A percentile compares a stretch with the other conserved stretches of the same genome.
Conservation (phyloP, 2,888 invertebrate species). For the Zhuqinia jingwanae region DNA sequence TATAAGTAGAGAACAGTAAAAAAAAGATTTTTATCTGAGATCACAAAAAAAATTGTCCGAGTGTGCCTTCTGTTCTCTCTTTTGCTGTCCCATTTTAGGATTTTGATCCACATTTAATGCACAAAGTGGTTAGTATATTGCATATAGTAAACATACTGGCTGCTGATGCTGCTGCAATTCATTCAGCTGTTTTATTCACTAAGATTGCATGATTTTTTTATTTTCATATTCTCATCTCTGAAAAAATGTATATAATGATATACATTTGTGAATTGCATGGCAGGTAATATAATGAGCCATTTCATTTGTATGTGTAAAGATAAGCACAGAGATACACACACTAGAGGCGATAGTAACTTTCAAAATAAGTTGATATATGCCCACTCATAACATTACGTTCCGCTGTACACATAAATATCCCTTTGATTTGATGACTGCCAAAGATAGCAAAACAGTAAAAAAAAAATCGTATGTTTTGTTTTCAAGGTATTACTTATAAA, state of each 20-base stretch:
- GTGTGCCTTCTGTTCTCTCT: slow-evolving; percentile 76
- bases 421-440: slow-evolving; percentile 56
- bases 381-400: neutral
- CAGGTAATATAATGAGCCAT: neutral
- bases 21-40: slow-evolving; percentile 76
- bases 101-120: slow-evolving; percentile 69
- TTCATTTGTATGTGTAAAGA: slow-evolving; percentile 8
- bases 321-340: too few species aligned
- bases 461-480: neutral
- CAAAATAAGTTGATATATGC: slow-evolving; percentile 42
- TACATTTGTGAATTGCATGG: too few species aligned
- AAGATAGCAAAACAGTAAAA: slow-evolving; percentile 31
- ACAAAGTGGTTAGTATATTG: neutral
- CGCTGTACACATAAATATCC: slow-evolving; percentile 14
- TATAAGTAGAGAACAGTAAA: slow-evolving; percentile 47
- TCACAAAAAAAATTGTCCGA: slow-evolving; percentile 78
- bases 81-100: slow-evolving; percentile 69
- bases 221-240: too few species aligned
- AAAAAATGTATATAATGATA: too few species aligned
- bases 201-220: too few species aligned
- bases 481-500: too few species aligned
- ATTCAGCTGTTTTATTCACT: slow-evolving; percentile 14
- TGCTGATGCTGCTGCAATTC: too few species aligned
- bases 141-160: slow-evolving; percentile 4
- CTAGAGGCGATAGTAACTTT: slow-evolving; percentile 63